Conservation (phyloP, 1,140 invertebrate species). For the Polypedilum vanderplanki region DNA sequence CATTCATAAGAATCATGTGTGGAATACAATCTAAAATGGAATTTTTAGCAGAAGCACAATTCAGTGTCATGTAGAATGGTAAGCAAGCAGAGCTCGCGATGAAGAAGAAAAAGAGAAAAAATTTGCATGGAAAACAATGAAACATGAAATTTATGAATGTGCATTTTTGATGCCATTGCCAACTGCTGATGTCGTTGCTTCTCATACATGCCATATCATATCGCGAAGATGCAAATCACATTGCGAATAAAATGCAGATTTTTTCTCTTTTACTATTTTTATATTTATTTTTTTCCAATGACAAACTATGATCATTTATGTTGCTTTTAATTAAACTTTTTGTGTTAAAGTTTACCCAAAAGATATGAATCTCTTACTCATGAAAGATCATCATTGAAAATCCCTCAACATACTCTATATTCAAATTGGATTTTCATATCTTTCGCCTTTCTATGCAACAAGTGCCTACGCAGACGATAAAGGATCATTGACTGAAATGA, state of each 20-base stretch:
- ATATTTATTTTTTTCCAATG: background rate
- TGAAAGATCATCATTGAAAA: too few species aligned
- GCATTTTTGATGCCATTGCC: constrained; percentile 5
- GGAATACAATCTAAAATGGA: background rate
- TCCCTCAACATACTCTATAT: too few species aligned
- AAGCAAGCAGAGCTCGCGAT: background rate
- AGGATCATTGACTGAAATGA: too few species aligned
- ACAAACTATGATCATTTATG: too few species aligned
- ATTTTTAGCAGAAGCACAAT: background rate
- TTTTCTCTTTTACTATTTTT: background rate
- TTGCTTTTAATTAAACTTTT: too few species aligned
- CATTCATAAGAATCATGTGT: background rate
- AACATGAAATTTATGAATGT: constrained; percentile 8
- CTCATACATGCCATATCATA: background rate
- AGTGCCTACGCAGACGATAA: too few species aligned
- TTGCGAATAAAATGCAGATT: background rate
- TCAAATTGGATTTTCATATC: too few species aligned
- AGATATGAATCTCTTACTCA: too few species aligned
- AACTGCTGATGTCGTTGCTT: background rate
- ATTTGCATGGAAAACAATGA: constrained; percentile 7
- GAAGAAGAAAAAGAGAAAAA: background rate
- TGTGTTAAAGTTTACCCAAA: too few species aligned
- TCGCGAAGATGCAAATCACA: background rate
- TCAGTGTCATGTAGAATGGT: background rate
- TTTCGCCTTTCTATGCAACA: too few species aligned